A percentile compares a stretch with the other conserved stretches of the same genome.
Evolutionary conservation across 2,888 invertebrate species (phyloP).

Genomic region (Perdita meconis): DNA sequence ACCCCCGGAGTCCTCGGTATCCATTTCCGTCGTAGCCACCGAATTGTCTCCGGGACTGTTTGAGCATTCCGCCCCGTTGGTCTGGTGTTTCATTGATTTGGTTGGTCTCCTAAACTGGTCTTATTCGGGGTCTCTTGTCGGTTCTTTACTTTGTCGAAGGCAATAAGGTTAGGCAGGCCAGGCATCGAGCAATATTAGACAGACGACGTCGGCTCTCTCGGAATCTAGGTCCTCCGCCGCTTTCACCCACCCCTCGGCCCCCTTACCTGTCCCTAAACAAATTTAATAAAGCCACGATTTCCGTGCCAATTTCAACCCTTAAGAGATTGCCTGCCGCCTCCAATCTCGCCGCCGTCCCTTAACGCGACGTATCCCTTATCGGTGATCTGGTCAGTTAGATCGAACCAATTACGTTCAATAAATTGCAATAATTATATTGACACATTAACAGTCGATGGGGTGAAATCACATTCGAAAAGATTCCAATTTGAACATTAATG

Average conservation of each 20-base stretch:
- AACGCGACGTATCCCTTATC: slow-evolving; percentile 59
- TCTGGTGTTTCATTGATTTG: slow-evolving; percentile 76
- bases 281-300: slow-evolving; percentile 83
- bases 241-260: slow-evolving; percentile 33
- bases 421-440: too few relatives aligned
- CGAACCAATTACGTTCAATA: slow-evolving; percentile 56
- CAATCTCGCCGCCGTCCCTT: slow-evolving; percentile 51
- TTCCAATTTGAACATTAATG: too few relatives aligned
- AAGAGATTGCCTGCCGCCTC: slow-evolving; percentile 67
- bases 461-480: too few relatives aligned
- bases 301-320: slow-evolving; percentile 77
- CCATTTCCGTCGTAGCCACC: slow-evolving; percentile 56
- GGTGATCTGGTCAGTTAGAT: slow-evolving; percentile 47
- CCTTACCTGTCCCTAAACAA: slow-evolving; percentile 80
- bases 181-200: slow-evolving; percentile 79
- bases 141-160: slow-evolving; percentile 78
- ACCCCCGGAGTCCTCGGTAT: slow-evolving; percentile 27
- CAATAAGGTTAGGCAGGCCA: slow-evolving; percentile 80
- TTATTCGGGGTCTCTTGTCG: slow-evolving; percentile 68
- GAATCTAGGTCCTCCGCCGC: slow-evolving; percentile 67
- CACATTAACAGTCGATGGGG: too few relatives aligned
- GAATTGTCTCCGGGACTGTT: slow-evolving; percentile 60
- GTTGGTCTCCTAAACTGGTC: slow-evolving; percentile 71
- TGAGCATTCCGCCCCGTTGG: slow-evolving; percentile 64
- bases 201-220: slow-evolving; percentile 69